phyloP scores from a whole-genome alignment of 2,113 vertebrate genomes.

The Progne subis region DNA sequence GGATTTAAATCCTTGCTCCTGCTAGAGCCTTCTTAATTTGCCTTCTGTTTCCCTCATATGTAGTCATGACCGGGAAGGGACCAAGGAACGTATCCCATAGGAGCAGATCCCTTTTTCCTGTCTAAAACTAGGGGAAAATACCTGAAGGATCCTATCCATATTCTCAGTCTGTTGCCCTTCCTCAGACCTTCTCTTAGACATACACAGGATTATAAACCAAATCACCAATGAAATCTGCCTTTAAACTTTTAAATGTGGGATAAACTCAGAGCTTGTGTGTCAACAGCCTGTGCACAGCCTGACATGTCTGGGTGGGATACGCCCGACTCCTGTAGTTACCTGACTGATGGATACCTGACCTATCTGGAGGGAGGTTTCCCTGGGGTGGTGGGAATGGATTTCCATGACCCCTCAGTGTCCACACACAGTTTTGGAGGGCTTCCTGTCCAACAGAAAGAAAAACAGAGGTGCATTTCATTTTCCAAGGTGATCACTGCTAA shows the following conservation, averaged over 20 bases:
- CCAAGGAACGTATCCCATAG: neutral
- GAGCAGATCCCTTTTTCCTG: neutral
- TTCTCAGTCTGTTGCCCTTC: neutral
- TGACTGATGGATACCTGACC: neutral
- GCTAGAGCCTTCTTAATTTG: neutral
- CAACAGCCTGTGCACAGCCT: neutral
- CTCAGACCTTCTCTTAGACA: neutral
- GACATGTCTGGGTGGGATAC: neutral
- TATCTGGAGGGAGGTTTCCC: neutral
- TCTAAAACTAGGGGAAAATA: neutral
- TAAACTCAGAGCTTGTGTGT: neutral
- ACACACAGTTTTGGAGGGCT: neutral
- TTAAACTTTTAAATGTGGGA: neutral
- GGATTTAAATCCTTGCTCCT: neutral
- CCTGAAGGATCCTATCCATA: neutral
- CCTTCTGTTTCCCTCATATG: neutral
- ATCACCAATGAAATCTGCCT: neutral
- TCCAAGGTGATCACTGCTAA: neutral
- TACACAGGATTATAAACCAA: neutral
- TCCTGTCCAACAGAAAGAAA: neutral
- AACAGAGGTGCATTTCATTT: neutral
- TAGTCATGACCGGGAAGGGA: neutral
- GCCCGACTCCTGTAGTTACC: rapidly evolving
- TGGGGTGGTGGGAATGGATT: neutral
- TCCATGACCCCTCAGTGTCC: neutral